A percentile compares a stretch with the other conserved stretches of the same genome.
These are phyloP conservation scores for Euspilapteryx auroguttella DNA, from an alignment of 2,888 invertebrate genomes.

Conservation along the genomic window DNA sequence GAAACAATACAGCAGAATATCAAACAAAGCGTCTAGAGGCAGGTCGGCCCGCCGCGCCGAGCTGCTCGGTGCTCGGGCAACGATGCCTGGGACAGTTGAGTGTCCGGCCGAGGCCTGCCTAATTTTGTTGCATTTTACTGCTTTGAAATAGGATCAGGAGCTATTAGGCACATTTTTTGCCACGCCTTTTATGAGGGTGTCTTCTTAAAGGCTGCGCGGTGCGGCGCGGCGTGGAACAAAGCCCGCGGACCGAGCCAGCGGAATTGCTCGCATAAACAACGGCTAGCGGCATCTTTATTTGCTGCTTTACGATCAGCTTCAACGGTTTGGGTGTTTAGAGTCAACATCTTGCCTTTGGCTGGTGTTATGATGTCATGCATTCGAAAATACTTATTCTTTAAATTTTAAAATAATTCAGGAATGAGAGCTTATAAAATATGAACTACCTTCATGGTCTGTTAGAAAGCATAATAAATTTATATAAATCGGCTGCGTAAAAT, in stretches of 20 bases:
- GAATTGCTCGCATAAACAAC: constrained; percentile 51
- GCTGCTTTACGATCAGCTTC: constrained; percentile 19
- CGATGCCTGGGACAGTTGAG: too few species aligned
- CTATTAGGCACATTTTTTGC: constrained; percentile 52
- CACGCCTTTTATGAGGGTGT: constrained; percentile 59
- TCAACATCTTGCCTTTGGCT: constrained; percentile 5
- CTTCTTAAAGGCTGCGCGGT: constrained; percentile 51
- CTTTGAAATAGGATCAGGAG: constrained; percentile 52
- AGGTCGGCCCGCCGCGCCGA: constrained; percentile 16
- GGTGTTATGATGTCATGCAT: too few species aligned
- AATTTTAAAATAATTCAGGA: too few species aligned
- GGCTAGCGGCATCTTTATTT: constrained; percentile 52
- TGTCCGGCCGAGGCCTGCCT: too few species aligned
- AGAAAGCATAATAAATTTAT: too few species aligned
- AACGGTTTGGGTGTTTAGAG: constrained; percentile 3
- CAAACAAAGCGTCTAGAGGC: constrained; percentile 13
- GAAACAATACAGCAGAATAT: constrained; percentile 26
- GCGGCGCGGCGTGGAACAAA: constrained; percentile 28
- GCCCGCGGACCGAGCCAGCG: constrained; percentile 26
- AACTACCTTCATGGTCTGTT: too few species aligned
- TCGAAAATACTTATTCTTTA: too few species aligned
- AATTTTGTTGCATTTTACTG: constrained; percentile 60
- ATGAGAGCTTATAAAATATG: too few species aligned
- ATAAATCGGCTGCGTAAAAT: too few species aligned
- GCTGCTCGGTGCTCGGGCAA: constrained; percentile 20